Evolutionary conservation across 2,113 vertebrate species (phyloP).

Genomic region (Rhabdornis inornatus): DNA sequence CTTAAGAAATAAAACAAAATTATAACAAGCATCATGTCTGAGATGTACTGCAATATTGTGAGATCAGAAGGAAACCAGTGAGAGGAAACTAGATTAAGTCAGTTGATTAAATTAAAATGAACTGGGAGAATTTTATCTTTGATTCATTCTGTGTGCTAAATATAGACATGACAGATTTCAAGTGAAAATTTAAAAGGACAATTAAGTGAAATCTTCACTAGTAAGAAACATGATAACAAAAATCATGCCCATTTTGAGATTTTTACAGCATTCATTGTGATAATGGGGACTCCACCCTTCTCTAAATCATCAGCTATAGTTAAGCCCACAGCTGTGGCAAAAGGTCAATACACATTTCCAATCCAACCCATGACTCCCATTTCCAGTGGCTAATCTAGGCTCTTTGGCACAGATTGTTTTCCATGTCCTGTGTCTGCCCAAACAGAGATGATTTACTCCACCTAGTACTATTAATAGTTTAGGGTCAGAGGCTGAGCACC

Average conservation of each 20-base stretch:
- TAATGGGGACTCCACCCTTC: background rate
- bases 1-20: background rate
- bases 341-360: background rate
- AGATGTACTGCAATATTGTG: background rate
- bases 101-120: background rate
- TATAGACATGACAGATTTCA: background rate
- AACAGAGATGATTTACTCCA: background rate
- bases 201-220: background rate
- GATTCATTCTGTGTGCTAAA: background rate
- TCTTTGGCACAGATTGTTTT: background rate
- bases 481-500: background rate
- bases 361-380: background rate
- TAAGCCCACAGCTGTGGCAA: background rate
- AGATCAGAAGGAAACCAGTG: background rate
- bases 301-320: background rate
- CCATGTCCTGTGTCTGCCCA: background rate
- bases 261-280: background rate
- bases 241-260: background rate
- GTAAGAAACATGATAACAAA: background rate
- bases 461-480: background rate
- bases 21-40: background rate
- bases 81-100: constrained; percentile 2
- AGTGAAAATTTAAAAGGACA: background rate
- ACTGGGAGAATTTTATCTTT: background rate
- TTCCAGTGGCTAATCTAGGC: background rate